phyloP scores from a whole-genome alignment of 2,797 vertebrate genomes.

The Tinamus major region DNA sequence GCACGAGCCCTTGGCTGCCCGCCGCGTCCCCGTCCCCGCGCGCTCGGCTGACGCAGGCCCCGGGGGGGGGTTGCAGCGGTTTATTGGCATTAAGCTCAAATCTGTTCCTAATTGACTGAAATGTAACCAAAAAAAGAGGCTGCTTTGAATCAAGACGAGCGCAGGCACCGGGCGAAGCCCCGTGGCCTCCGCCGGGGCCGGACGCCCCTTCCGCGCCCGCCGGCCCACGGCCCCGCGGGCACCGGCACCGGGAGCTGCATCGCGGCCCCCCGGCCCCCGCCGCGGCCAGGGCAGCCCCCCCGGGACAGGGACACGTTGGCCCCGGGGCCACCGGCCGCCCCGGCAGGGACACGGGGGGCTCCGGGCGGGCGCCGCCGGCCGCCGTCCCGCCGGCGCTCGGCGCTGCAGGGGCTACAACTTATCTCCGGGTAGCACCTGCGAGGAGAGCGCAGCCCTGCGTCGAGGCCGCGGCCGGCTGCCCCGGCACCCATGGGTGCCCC shows the following conservation, averaged over 20 bases:
- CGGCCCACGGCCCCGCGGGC: neutral
- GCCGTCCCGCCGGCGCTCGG: conserved; percentile 21
- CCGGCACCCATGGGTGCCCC: neutral
- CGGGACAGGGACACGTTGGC: no score
- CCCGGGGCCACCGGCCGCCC: neutral
- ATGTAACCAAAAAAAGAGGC: conserved; percentile 64
- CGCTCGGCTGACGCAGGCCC: conserved; percentile 56
- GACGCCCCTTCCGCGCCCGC: neutral
- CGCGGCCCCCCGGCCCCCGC: no score
- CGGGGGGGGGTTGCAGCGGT: conserved; percentile 55
- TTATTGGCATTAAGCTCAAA: conserved; percentile 72
- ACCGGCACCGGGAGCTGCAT: no score
- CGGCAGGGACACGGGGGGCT: neutral
- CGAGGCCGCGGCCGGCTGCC: neutral
- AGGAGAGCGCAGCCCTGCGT: conserved; percentile 43
- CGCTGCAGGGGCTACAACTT: conserved; percentile 69
- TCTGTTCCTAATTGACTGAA: conserved; percentile 69
- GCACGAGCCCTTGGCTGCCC: conserved; percentile 14
- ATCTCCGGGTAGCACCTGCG: conserved; percentile 78
- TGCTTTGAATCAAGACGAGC: conserved; percentile 56
- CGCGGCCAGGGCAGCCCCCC: conserved; percentile 27
- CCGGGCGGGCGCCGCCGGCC: neutral
- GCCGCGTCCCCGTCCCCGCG: conserved; percentile 33
- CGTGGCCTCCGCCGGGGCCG: neutral
- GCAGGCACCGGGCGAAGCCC: conserved; percentile 60